Evolutionary conservation across 2,797 vertebrate species (phyloP).

Genomic region (Meda fulgida): DNA sequence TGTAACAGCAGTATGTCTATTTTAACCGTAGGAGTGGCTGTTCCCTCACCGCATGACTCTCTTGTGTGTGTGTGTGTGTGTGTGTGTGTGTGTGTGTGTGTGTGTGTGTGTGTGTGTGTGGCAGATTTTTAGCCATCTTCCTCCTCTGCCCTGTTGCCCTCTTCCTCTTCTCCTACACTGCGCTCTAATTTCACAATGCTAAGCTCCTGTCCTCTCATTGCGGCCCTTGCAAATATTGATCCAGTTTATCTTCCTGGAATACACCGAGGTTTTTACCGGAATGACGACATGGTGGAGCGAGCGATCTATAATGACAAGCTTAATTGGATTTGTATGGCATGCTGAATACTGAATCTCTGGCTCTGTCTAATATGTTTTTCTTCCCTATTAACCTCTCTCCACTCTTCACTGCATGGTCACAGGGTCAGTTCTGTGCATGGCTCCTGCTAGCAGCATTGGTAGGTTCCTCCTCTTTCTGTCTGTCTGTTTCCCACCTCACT

Average conservation of each 20-base stretch:
- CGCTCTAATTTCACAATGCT: slow-evolving; percentile 37
- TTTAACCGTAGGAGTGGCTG: slow-evolving; percentile 23
- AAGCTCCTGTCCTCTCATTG: slow-evolving; percentile 34
- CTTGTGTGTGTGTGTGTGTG: neutral
- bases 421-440: slow-evolving; percentile 99
- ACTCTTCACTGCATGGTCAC: slow-evolving; percentile 85
- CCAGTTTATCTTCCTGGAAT: slow-evolving; percentile 23
- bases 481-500: slow-evolving; percentile 22
- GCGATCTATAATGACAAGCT: slow-evolving; percentile 26
- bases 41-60: slow-evolving; percentile 33
- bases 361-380: slow-evolving; percentile 83
- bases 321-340: slow-evolving; percentile 51
- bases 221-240: slow-evolving; percentile 29
- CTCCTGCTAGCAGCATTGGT: slow-evolving; percentile 96
- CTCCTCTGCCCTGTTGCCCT: slow-evolving; percentile 3
- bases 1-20: slow-evolving; percentile 18
- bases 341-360: slow-evolving; percentile 69
- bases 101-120: neutral
- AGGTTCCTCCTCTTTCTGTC: slow-evolving; percentile 80
- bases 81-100: neutral
- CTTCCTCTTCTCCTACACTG: slow-evolving; percentile 22
- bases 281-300: slow-evolving; percentile 27
- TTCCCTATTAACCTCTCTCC: slow-evolving; percentile 85
- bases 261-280: neutral
- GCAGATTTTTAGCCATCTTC: neutral